Evolutionary conservation across 2,888 invertebrate species (phyloP), one percentile per base, ranked within the genome.

Genomic region (Tubiluchus corallicola): DNA sequence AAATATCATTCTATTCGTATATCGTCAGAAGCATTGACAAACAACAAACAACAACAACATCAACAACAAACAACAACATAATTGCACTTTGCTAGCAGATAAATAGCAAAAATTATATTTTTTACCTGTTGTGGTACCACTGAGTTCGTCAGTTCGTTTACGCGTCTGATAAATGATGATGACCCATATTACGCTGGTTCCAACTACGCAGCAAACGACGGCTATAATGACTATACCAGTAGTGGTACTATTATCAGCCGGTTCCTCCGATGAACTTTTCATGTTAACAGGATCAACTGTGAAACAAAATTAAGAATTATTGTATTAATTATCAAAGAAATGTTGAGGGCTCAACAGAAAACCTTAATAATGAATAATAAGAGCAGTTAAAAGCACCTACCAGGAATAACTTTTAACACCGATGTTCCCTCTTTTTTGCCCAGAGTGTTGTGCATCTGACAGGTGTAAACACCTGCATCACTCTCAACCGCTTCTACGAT

Each of bases 111-210:
- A n/a, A n/a, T n/a, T n/a, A n/a, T n/a, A n/a, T n/a, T n/a, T n/a
- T n/a, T n/a, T n/a, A n/a, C 21, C 37, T 41, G 21, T 4, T 40
- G 5, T 40, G 15, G 16, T 41, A 17, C n/a, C 20, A 9, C 37
- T 4, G n/a, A 29, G 3, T 19, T n/a, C 37, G 15, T 13, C 17
- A n/a, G 18, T 4, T 3, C 13, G 3, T 63, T 77, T 76, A 49
- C 82, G 71, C 3, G 83, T 82, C 58, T 82, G 79, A 63, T 83
- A 84, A 55, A 85, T 84, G 50, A 87, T 82, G 45, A 84, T 77
- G 41, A 87, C 83, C 87, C 88, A 88, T 43, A 85, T 75, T 15
- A 83, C 72, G 1, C 85, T 84, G 4, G 87, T 88, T n/a, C 79
- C 77, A 15, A 90, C 82, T 43, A 87, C 80, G 66, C 87, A 83